Evolutionary conservation across 1,140 invertebrate species (phyloP), one percentile per base, ranked within the genome.

Genomic region (Papilio helenus): DNA sequence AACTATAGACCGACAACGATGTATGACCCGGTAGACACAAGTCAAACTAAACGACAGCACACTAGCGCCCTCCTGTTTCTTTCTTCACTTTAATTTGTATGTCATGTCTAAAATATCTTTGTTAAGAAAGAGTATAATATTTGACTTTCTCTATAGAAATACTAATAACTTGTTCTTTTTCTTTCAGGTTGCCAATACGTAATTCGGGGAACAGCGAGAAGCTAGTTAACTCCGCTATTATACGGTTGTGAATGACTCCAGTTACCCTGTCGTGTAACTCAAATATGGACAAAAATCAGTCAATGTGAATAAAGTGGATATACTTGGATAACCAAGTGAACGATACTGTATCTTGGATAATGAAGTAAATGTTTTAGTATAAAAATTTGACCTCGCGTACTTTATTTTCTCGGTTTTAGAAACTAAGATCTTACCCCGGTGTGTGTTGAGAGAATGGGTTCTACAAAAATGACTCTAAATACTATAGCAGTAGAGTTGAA

Each of bases 381-480:
- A 68, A 68, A 68, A 68, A 29, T 8, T 16, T 74, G 72, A 74
- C 72, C 72, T 46, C 42, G 44, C 72, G 39, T 74, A 26, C 44
- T 74, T 74, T 74, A 74, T 74, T 46, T 74, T 12, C 20, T 51
- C 72, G 72, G 26, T 29, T 68, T 68, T 68, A 68, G 61, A 68
- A 68, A 68, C 26, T 65, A 65, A 65, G 61, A 68, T 68, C 61
- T 34, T 29, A 29, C 3, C 26, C 26, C 26, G 61, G 26, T 68
- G 61, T 29, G 14, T 68, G 26, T 29, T 68, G 61, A 68, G 23
- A 29, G 61, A 68, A 68, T 68, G 61, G 42, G 20, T 49, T n/a
- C 14, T 34, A 68, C 4, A 29, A n/a, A 3, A 39, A 39, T 18
- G 29, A 71, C 26, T 10, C 5, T 39, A 39, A 39, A 26, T 68